Percentiles rank a stretch among this genome's conserved stretches.
phyloP scores from a whole-genome alignment of 2,888 invertebrate species.

The Strigamia crassipes region DNA sequence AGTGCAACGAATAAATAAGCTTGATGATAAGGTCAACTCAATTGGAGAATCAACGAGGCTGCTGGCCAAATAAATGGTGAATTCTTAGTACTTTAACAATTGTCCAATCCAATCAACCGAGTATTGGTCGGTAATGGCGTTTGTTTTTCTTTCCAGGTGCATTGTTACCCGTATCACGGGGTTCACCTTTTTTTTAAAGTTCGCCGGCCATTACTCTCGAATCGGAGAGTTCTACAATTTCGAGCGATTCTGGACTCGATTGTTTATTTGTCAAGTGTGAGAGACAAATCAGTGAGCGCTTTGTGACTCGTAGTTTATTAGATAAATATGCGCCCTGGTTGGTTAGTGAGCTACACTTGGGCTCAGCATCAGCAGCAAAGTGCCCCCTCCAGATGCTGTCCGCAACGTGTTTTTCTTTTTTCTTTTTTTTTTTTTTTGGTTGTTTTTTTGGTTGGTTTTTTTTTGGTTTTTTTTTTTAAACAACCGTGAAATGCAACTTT shows the following conservation, averaged over 20 bases:
- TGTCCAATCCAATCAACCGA: too few species aligned
- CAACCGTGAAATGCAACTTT: constrained; percentile 36
- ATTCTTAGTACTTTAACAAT: neutral
- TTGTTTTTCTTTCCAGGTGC: neutral
- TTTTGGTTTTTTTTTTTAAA: neutral
- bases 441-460: neutral
- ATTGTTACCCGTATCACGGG: constrained; percentile 1
- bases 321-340: constrained; percentile 38
- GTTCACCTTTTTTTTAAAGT: neutral
- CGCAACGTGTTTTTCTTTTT: constrained; percentile 1
- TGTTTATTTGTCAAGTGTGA: constrained; percentile 15
- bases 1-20: constrained; percentile 32
- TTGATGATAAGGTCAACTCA: neutral
- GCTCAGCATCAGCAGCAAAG: constrained; percentile 38
- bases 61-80: constrained; percentile 37
- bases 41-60: constrained; percentile 42
- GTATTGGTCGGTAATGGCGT: too few species aligned
- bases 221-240: constrained; percentile 4
- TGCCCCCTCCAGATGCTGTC: constrained; percentile 42
- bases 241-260: constrained; percentile 27
- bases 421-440: neutral
- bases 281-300: constrained; percentile 42
- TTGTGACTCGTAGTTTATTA: constrained; percentile 35
- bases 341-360: constrained; percentile 33
- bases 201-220: constrained; percentile 16